Evolutionary conservation across 2,888 invertebrate genomes (phyloP).

Genomic region (Alitta virens): DNA sequence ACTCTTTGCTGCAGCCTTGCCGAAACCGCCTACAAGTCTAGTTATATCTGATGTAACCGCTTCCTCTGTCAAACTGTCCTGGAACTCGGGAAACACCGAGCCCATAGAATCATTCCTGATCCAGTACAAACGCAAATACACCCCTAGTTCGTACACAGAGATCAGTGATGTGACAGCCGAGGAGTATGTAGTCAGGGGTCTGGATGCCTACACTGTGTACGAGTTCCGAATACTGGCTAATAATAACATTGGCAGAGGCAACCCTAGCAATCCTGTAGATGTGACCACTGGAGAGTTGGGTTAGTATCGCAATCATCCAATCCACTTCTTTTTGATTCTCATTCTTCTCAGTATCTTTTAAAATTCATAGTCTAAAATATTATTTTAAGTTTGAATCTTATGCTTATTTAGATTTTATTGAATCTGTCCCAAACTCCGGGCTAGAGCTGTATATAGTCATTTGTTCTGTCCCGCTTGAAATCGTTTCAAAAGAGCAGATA

Average conservation of each 20-base stretch:
- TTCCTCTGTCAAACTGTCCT: slow-evolving; percentile 85
- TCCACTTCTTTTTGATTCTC: slow-evolving; percentile 13
- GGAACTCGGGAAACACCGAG: slow-evolving; percentile 69
- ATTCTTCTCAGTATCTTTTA: neutral
- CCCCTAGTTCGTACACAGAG: slow-evolving; percentile 69
- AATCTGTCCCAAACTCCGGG: too few species aligned
- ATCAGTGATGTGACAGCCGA: slow-evolving; percentile 89
- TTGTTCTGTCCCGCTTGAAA: too few species aligned
- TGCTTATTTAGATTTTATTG: neutral
- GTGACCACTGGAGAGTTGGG: slow-evolving; percentile 96
- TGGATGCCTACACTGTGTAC: slow-evolving; percentile 93
- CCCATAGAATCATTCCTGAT: slow-evolving; percentile 89
- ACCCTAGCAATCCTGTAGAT: slow-evolving; percentile 81
- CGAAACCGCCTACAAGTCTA: slow-evolving; percentile 85
- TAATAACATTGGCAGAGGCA: slow-evolving; percentile 89
- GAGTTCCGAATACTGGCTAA: slow-evolving; percentile 94
- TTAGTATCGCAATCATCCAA: slow-evolving; percentile 57
- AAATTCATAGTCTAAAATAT: neutral
- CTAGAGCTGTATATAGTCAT: too few species aligned
- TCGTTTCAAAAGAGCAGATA: too few species aligned
- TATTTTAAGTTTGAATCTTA: neutral
- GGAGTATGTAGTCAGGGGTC: slow-evolving; percentile 76
- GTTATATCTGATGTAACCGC: slow-evolving; percentile 90
- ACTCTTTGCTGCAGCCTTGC: slow-evolving; percentile 69
- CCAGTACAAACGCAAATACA: slow-evolving; percentile 93